Percentiles rank a stretch among this genome's conserved stretches.
Conservation (phyloP, 1,140 invertebrate species). For the Eriocheir sinensis region DNA sequence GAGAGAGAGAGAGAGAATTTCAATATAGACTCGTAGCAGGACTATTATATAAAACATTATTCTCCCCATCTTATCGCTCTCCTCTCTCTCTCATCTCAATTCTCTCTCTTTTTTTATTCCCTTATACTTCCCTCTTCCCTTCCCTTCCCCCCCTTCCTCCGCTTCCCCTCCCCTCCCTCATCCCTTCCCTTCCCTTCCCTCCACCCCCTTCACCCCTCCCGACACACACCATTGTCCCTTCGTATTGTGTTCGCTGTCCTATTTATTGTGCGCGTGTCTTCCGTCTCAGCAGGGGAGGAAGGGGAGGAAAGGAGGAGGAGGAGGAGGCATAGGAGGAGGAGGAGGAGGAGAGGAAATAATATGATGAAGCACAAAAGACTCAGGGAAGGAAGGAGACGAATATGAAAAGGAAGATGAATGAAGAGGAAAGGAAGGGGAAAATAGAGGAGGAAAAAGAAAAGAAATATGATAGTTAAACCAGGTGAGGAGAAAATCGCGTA, state of each 20-base stretch:
- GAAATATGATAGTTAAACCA: neutral
- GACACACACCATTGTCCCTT: constrained; percentile 25
- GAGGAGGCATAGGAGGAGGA: neutral
- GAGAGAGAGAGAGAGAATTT: neutral
- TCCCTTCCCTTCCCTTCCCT: neutral
- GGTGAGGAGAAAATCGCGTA: neutral
- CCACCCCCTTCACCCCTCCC: neutral
- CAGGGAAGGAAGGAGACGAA: neutral
- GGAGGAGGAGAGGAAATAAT: neutral
- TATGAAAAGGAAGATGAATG: neutral
- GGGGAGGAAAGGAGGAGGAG: neutral
- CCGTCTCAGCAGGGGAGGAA: neutral
- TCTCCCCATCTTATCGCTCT: neutral
- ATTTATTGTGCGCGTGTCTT: constrained; percentile 24
- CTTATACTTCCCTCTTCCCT: no score
- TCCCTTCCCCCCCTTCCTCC: neutral
- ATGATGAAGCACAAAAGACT: neutral
- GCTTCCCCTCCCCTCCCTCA: neutral
- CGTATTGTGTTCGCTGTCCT: constrained; percentile 3
- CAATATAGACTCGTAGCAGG: no score
- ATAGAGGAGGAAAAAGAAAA: neutral
- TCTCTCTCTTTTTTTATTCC: no score
- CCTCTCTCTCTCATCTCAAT: no score
- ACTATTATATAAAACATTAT: neutral
- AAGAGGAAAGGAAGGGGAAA: neutral